phyloP scores from a whole-genome alignment of 2,797 vertebrate species.

The Notolabrus celidotus region DNA sequence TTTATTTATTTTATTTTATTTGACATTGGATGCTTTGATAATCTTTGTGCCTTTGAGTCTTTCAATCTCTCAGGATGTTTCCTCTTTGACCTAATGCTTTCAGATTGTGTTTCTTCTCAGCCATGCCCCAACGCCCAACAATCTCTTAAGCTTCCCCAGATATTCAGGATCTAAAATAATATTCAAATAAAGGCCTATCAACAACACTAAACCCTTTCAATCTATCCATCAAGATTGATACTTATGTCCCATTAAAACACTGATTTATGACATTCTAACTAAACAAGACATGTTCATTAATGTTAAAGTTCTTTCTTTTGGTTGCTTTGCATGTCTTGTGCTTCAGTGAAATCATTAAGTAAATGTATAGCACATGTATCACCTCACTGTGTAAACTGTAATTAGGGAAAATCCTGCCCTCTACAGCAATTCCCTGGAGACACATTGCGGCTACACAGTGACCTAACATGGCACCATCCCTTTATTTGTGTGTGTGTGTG shows the following conservation, averaged over 20 bases:
- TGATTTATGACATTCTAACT: neutral
- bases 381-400: constrained; percentile 4
- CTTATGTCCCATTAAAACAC: neutral
- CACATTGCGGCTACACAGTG: constrained; percentile 22
- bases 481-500: constrained; percentile 13
- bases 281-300: neutral
- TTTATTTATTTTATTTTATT: constrained; percentile 11
- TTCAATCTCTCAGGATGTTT: constrained; percentile 32
- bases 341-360: constrained; percentile 4
- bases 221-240: neutral
- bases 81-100: constrained; percentile 30
- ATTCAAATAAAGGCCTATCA: neutral
- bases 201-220: constrained; percentile 3
- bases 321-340: neutral
- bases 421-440: constrained; percentile 32
- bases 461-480: constrained; percentile 48
- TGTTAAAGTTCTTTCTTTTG: neutral
- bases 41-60: constrained; percentile 12
- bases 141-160: constrained; percentile 23
- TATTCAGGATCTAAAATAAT: neutral
- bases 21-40: constrained; percentile 32
- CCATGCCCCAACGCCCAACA: neutral
- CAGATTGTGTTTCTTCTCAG: constrained; percentile 7
- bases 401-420: constrained; percentile 47
- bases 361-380: neutral